phyloP scores from a whole-genome alignment of 37 sponge, comb jelly and placozoan species.

The Ianthella basta region DNA sequence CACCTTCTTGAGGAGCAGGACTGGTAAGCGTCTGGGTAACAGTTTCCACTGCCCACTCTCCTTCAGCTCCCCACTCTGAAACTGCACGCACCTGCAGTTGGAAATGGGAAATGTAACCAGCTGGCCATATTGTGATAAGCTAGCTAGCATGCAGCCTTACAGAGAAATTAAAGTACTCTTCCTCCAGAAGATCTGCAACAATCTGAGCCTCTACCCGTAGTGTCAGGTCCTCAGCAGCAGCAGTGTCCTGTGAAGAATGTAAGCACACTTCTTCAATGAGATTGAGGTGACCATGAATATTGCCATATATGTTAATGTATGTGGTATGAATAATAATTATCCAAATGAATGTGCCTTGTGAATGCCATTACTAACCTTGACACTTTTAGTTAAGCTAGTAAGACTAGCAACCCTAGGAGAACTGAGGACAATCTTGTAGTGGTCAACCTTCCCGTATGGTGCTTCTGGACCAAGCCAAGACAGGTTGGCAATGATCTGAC shows the following conservation, averaged over 20 bases:
- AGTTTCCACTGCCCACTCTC: conserved; percentile 12
- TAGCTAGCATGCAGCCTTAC: not conserved
- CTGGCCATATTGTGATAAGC: too few species aligned
- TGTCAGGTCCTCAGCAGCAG: not conserved
- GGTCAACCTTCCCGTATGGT: conserved; percentile 10
- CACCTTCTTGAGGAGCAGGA: too few species aligned
- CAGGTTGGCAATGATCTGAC: not conserved
- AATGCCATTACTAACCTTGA: too few species aligned
- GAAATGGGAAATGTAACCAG: not conserved
- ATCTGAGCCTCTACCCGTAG: not conserved
- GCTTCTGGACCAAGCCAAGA: conserved; percentile 2
- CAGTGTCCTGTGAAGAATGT: not conserved
- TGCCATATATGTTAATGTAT: too few species aligned
- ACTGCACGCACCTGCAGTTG: conserved; percentile 14
- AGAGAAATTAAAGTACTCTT: conserved; percentile 10
- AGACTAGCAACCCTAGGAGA: not conserved
- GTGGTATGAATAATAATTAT: too few species aligned
- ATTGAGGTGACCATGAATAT: too few species aligned
- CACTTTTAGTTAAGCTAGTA: too few species aligned
- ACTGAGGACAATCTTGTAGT: not conserved
- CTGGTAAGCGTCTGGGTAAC: too few species aligned
- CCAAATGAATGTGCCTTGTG: too few species aligned
- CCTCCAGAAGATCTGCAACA: not conserved
- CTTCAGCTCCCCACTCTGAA: not conserved
- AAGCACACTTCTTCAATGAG: too few species aligned